Percentiles rank a stretch among this genome's conserved stretches.
Evolutionary conservation across 2,797 vertebrate genomes (phyloP).

Genomic region (Avahi laniger): DNA sequence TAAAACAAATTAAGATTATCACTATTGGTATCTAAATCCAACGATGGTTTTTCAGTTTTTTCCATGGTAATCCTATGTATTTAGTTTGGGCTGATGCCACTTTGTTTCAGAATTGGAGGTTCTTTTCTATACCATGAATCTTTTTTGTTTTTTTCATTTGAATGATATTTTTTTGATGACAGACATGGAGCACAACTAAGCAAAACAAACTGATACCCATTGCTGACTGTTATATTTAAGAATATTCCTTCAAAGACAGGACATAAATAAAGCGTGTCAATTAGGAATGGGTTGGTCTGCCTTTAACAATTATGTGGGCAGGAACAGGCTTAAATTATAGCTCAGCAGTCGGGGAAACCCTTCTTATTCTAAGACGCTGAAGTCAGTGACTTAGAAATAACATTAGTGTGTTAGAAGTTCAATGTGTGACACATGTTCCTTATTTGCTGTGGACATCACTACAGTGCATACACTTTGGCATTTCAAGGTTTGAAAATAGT

Average conservation of each 20-base stretch:
- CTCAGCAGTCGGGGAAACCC: slow-evolving; percentile 33
- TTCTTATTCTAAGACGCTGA: slow-evolving; percentile 28
- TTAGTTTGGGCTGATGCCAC: neutral
- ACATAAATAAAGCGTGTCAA: slow-evolving; percentile 36
- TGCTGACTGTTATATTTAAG: neutral
- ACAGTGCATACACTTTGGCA: neutral
- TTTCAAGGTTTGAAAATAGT: slow-evolving; percentile 38
- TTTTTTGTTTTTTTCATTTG: slow-evolving; percentile 1
- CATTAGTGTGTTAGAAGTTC: neutral
- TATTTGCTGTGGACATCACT: neutral
- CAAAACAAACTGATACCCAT: slow-evolving; percentile 10
- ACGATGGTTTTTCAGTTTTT: neutral
- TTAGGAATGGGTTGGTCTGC: slow-evolving; percentile 52
- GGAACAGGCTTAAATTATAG: slow-evolving; percentile 58
- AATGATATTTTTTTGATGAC: slow-evolving; percentile 18
- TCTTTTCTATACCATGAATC: neutral
- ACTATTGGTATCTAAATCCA: slow-evolving; percentile 27
- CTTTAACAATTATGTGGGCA: slow-evolving; percentile 53
- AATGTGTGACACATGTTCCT: neutral
- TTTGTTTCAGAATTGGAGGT: slow-evolving; percentile 34
- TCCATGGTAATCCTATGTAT: neutral
- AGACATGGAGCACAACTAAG: neutral
- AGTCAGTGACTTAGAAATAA: slow-evolving; percentile 48
- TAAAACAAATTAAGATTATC: slow-evolving; percentile 73
- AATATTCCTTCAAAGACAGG: slow-evolving; percentile 56